Evolutionary conservation across 2,797 vertebrate genomes (phyloP), one percentile per base, ranked within the genome.

Genomic region (Macropus fuliginosus): DNA sequence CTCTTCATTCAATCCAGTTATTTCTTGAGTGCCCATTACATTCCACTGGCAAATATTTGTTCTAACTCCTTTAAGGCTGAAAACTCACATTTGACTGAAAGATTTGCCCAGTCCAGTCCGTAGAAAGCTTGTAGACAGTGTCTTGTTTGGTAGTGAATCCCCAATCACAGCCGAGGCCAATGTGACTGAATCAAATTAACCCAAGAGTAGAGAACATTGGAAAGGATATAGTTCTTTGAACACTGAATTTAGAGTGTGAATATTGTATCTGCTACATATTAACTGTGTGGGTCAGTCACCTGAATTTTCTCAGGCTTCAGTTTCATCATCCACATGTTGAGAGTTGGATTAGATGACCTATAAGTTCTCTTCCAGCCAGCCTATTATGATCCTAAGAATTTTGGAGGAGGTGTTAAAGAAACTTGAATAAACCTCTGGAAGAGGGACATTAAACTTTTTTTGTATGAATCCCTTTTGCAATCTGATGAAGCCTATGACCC

Each of bases 41-140:
- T 74, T 21, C 56, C 56, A 57, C 5, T 90, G 66, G 55, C 91
- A n/a, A 81, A 90, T 91, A 90, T 56, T 50, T 56, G 46, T 95
- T 94, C 46, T 91, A 16, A 74, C n/a, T 90, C 91, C 92, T 55
- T 94, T 52, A 94, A 94, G 57, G 24, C 11, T 28, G n/a, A 31
- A 6, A 90, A 54, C 34, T n/a, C 55, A n/a, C 14, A 56, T 92
- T 40, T 91, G 34, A 56, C 40, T 62, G 87, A 95, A 90, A 92
- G 91, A 93, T 91, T 66, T 54, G 56, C 31, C 12, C 31, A 59
- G 46, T 14, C 18, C 59, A 3, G 40, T 12, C 93, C 29, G 52
- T 56, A 89, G n/a, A 96, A 29, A 50, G 34, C 21, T 27, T 93
- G 5, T 10, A 54, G 74, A 87, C 40, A 29, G 10, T 74, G 27